phyloP scores from a whole-genome alignment of 2,797 vertebrate species.

The Pseudomugil gertrudae region DNA sequence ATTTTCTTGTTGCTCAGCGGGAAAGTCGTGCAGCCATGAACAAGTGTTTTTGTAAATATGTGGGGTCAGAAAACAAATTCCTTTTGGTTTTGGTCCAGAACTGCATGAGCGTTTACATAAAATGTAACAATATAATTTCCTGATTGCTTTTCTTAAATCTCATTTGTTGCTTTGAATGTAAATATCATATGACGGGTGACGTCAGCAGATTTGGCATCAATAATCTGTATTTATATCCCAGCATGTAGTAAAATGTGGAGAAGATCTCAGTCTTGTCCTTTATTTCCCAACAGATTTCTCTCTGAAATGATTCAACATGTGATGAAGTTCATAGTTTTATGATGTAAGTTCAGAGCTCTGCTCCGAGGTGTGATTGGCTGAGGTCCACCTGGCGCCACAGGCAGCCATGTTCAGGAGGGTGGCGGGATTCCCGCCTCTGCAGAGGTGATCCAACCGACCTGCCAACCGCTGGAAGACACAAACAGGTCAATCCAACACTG shows the following conservation, averaged over 20 bases:
- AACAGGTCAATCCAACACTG: neutral
- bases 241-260: too few relatives aligned
- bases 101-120: neutral
- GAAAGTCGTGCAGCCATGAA: neutral
- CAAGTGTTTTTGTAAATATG: too few relatives aligned
- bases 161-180: constrained; percentile 4
- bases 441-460: neutral
- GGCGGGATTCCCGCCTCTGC: neutral
- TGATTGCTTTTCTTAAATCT: constrained; percentile 1
- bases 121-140: neutral
- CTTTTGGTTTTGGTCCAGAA: neutral
- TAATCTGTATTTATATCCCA: neutral
- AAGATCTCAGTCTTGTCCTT: neutral
- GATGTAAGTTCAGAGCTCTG: neutral
- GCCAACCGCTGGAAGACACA: constrained; percentile 19
- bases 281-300: neutral
- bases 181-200: neutral
- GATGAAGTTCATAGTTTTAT: neutral
- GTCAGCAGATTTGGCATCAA: constrained; percentile 18
- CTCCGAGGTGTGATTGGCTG: constrained; percentile 32
- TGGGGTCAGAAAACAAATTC: neutral
- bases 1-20: neutral
- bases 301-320: neutral
- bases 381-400: constrained; percentile 8
- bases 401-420: neutral